Evolutionary conservation across 2,888 invertebrate species (phyloP).

Genomic region (Macrostomum cliftonense): DNA sequence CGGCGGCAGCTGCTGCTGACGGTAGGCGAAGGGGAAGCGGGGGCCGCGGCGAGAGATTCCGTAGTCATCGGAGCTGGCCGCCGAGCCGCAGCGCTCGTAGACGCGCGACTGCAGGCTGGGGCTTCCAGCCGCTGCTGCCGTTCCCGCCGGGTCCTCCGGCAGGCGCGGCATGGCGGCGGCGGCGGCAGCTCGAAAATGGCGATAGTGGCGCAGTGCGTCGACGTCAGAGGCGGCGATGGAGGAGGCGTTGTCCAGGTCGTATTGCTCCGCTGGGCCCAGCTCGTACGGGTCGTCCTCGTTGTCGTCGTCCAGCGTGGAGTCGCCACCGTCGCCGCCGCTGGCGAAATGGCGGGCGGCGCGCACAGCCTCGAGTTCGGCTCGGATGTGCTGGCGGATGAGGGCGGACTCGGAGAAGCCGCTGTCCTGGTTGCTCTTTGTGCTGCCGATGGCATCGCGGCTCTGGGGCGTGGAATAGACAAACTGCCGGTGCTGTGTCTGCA

Average conservation of each 20-base stretch:
- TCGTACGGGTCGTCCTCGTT: slow-evolving; percentile 5
- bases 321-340: too few relatives aligned
- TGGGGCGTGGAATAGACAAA: too few relatives aligned
- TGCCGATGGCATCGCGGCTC: neutral
- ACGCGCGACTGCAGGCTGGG: too few relatives aligned
- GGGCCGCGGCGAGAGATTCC: neutral
- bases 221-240: slow-evolving; percentile 85
- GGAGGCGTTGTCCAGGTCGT: slow-evolving; percentile 79
- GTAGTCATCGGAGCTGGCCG: neutral
- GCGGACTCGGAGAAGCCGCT: neutral
- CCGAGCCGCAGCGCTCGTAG: too few relatives aligned
- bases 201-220: slow-evolving; percentile 81
- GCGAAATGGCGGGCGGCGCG: neutral
- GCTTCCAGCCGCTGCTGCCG: too few relatives aligned
- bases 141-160: too few relatives aligned
- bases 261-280: slow-evolving; percentile 53
- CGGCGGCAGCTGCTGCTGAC: slow-evolving; percentile 2
- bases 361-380: neutral
- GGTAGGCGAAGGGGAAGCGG: slow-evolving; percentile 8
- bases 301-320: too few relatives aligned
- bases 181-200: slow-evolving; percentile 49
- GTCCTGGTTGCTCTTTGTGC: slow-evolving; percentile 4
- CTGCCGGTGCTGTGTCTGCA: too few relatives aligned
- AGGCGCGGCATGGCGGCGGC: too few relatives aligned
- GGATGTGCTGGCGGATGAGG: slow-evolving; percentile 5